Conservation (phyloP, 2,888 invertebrate genomes). For the Oxycera nigricornis region DNA sequence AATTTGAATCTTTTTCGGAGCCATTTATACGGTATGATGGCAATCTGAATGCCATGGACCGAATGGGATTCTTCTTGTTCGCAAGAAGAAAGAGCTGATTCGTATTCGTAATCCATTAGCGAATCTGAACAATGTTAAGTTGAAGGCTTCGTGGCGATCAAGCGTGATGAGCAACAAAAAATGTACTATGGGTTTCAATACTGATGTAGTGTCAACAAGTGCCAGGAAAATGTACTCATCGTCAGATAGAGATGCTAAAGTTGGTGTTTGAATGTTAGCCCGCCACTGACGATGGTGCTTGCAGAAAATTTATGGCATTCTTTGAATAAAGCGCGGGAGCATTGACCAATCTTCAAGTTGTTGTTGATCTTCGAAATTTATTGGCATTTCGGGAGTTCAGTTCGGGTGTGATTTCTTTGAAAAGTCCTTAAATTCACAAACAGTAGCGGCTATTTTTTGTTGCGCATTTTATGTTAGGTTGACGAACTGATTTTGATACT, state of each 20-base stretch:
- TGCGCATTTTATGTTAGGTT: no score
- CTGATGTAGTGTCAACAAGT: neutral
- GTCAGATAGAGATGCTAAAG: neutral
- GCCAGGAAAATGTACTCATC: neutral
- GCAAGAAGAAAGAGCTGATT: neutral
- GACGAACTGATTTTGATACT: no score
- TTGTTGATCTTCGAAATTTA: neutral
- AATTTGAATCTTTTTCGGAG: neutral
- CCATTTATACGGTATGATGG: neutral
- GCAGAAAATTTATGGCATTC: neutral
- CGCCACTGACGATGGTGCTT: neutral
- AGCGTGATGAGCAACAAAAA: neutral
- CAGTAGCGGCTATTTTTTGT: no score
- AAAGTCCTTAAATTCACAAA: no score
- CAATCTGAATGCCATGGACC: no score
- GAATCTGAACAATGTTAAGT: constrained; percentile 3
- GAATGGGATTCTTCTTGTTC: constrained; percentile 11
- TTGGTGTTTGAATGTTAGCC: neutral
- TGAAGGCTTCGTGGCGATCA: neutral
- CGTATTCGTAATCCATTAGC: constrained; percentile 26
- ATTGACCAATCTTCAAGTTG: neutral
- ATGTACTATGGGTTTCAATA: neutral
- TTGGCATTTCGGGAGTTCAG: neutral
- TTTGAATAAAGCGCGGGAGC: neutral
- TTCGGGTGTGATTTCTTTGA: neutral